Base-by-base conservation (phyloP, 2,797 vertebrate species). In the Gambelia wislizenii region DNA sequence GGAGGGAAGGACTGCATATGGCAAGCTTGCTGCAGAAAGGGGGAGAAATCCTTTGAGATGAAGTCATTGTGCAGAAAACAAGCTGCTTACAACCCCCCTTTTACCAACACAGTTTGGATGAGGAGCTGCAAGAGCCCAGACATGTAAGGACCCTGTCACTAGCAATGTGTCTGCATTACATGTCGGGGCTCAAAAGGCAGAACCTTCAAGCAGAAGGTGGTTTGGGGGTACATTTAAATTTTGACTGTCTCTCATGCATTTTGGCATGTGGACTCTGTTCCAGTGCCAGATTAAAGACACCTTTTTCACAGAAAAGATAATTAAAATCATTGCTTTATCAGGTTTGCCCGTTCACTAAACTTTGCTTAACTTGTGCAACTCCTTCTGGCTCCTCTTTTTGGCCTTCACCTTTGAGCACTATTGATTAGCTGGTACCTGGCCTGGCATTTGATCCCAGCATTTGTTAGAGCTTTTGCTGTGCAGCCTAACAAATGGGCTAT, bases 291-390 rank as follows among this genome's bases (percentile, higher is more conserved):
- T 94, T 94, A 92, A 90, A 89, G 89, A 92, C 94, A 96, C 93
- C 93, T 93, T 94, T 83, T 95, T 96, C 95, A 95, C 92, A 96
- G 95, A 96, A 96, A 95, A 94, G 83, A 47, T 64, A 95, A 95
- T 96, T 95, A 94, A 96, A 67, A 95, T 64, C 89, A 95, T 95
- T 95, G 92, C 93, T 95, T 96, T 95, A 95, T 95, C 95, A 86
- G 89, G 87, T 91, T 95, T 77, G 85, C 67, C 64, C 84, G 84
- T 91, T 93, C 70, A 25, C 93, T 96, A 96, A 96, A 96, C 95
- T 96, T 96, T 96, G 93, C 92, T 96, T 96, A 96, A 95, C 95
- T 96, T 96, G 92, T 92, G 95, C 95, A 96, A 96, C 83, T 91
- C 91, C 91, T 91, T 91, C 92, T 94, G 93, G 90, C 95, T 96